Percentiles rank a stretch among this genome's conserved stretches.
These are phyloP conservation scores for Hystrix cristata DNA, from an alignment of 2,113 vertebrate genomes.

Conservation along the genomic window DNA sequence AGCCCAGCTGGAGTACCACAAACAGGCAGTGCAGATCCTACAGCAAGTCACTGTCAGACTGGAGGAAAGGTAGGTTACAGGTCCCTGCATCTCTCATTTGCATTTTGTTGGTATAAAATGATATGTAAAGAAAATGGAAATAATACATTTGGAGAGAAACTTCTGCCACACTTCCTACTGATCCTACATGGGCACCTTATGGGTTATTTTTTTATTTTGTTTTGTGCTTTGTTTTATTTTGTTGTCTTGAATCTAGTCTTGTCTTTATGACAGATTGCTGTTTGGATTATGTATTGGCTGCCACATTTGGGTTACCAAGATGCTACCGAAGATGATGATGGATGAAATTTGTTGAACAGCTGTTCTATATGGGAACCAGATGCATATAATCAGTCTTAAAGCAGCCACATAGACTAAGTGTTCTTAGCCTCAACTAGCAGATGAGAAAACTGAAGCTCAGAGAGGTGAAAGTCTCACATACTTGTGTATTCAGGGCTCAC, in stretches of 20 bases:
- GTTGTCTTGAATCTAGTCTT: not conserved
- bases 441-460: not conserved
- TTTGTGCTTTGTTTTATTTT: not conserved
- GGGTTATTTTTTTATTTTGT: not conserved
- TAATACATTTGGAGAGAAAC: not conserved
- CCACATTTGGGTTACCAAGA: not conserved
- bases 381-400: not conserved
- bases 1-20: constrained; percentile 98
- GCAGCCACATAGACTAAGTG: not conserved
- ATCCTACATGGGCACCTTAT: not conserved
- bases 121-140: not conserved
- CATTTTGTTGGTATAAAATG: not conserved
- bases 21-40: constrained; percentile 95
- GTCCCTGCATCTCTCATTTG: not conserved
- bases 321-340: not conserved
- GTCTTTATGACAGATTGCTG: not conserved
- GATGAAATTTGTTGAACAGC: not conserved
- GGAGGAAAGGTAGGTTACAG: constrained; percentile 92
- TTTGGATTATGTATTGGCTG: not conserved
- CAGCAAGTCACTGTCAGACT: constrained; percentile 95
- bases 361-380: not conserved
- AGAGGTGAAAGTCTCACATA: not conserved
- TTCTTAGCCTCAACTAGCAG: not conserved
- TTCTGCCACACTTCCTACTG: not conserved
- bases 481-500: not conserved